Base-by-base conservation (phyloP, 2,113 vertebrate genomes). In the Epinephelus lanceolatus region DNA sequence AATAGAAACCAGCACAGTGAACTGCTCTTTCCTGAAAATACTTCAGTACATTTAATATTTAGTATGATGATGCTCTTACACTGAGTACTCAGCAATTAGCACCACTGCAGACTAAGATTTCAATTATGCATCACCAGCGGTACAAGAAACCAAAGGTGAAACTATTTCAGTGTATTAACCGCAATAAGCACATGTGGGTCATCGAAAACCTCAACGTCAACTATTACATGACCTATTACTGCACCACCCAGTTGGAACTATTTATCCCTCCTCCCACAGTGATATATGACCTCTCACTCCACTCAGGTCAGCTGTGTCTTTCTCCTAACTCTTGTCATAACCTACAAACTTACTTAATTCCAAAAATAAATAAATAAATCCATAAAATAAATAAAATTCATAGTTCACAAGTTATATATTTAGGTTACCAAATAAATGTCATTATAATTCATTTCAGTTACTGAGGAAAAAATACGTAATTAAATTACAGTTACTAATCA, bases 41-140 rank as follows among this genome's bases (percentile, higher is more conserved):
- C 60, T 75, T 87, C 11, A 61, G 30, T n/a, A 27, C 42, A 76
- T 86, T 74, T 63, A 63, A 85, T 76, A 86, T 88, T 85, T 78
- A 87, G 67, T 47, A 42, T 49, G 40, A 53, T 65, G 66, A 62
- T 69, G 70, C 70, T 81, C 37, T 84, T 75, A 61, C 75, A 66
- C 59, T 49, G 52, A 81, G 67, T 61, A 78, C 71, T 81, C 49
- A 47, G 55, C 68, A 85, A 65, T 71, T 75, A 87, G 81, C 67
- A 57, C 33, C 52, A 69, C 0, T 6, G 70, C 25, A 74, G 77
- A 72, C 60, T 76, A 19, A 49, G 23, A 42, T 66, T 55, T n/a
- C 52, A 19, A 55, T 85, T 69, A 60, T 55, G 78, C 37, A 33
- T 52, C 56, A 37, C 12, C 27, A 37, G 37, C 30, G 72, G 9